Percentiles rank a stretch among this genome's conserved stretches.
phyloP scores from a whole-genome alignment of 2,797 vertebrate genomes.

The Cygnus olor region DNA sequence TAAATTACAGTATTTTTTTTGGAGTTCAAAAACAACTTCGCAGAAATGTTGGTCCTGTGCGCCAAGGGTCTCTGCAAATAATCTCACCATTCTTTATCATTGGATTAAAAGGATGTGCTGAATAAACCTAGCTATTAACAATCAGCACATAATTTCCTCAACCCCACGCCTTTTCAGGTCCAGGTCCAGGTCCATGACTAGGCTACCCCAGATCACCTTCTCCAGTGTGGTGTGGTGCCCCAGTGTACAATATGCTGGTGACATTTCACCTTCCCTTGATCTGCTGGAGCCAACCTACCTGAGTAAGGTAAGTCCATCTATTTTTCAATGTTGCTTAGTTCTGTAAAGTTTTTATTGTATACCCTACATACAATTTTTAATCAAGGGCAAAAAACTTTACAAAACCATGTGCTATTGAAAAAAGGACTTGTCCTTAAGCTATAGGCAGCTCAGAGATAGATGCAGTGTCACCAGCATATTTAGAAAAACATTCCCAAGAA shows the following conservation, averaged over 20 bases:
- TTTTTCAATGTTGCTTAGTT: constrained; percentile 70
- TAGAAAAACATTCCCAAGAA: not conserved
- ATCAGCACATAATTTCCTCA: constrained; percentile 58
- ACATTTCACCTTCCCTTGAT: constrained; percentile 49
- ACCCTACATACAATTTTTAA: constrained; percentile 18
- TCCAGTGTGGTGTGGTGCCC: constrained; percentile 57
- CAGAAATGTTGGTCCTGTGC: not conserved
- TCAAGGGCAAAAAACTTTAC: constrained; percentile 63
- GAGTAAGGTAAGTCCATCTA: constrained; percentile 36
- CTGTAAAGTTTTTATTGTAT: constrained; percentile 66
- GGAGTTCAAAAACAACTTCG: not conserved
- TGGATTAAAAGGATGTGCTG: constrained; percentile 44
- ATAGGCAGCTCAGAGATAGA: constrained; percentile 17
- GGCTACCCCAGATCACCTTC: constrained; percentile 36
- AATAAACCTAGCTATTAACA: constrained; percentile 21
- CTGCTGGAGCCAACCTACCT: constrained; percentile 34
- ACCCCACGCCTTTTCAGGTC: constrained; percentile 54
- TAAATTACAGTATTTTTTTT: not conserved
- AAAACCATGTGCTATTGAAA: constrained; percentile 67
- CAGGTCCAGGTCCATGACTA: constrained; percentile 55
- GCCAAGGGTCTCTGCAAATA: constrained; percentile 14
- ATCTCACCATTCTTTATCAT: not conserved
- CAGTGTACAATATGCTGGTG: constrained; percentile 61
- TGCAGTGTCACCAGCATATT: constrained; percentile 52
- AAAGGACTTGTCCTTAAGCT: constrained; percentile 57